These are phyloP conservation scores for Turdus rufiventris DNA, from an alignment of 2,113 vertebrate genomes.

Conservation along the genomic window DNA sequence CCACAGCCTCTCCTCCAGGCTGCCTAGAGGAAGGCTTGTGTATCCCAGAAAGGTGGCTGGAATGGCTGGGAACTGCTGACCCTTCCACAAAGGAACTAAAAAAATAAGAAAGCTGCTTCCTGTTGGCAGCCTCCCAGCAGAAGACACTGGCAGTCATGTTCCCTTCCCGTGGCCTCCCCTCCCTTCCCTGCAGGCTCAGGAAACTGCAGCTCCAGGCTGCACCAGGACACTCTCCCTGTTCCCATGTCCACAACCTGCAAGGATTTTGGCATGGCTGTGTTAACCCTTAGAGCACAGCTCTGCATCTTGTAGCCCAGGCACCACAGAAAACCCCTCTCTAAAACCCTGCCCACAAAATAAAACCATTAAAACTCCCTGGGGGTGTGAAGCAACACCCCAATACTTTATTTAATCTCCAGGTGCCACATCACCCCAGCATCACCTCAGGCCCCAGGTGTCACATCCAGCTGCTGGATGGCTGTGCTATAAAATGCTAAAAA, in stretches of 20 bases:
- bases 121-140: background rate
- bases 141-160: background rate
- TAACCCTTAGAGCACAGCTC: background rate
- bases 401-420: background rate
- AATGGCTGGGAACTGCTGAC: fast-evolving
- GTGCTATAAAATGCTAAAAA: background rate
- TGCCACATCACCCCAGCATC: background rate
- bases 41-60: background rate
- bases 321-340: background rate
- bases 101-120: background rate
- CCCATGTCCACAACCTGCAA: background rate
- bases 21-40: background rate
- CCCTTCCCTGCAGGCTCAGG: background rate
- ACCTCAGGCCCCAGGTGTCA: no score
- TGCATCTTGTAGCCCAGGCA: background rate
- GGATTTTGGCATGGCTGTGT: background rate
- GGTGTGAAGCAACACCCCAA: background rate
- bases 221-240: background rate
- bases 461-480: background rate
- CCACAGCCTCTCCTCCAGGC: background rate
- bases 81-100: background rate
- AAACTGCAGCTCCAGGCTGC: background rate
- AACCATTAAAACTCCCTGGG: background rate
- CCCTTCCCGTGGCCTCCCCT: background rate
- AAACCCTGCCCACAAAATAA: background rate